These are phyloP conservation scores for Wasmannia auropunctata DNA, from an alignment of 1,140 invertebrate genomes.

Conservation along the genomic window DNA sequence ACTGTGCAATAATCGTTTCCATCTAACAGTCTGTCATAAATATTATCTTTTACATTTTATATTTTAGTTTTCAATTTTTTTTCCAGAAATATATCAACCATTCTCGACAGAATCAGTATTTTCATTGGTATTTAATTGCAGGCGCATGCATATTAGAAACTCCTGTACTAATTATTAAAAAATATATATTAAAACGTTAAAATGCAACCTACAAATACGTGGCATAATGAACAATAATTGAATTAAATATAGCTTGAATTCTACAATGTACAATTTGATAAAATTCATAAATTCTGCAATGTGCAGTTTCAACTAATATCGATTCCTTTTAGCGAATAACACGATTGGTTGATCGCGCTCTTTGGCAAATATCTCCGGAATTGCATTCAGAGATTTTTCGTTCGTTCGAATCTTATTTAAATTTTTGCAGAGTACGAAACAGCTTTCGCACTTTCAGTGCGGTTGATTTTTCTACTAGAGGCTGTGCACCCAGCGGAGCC, in stretches of 20 bases:
- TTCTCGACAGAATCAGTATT: background rate
- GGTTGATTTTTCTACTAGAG: conserved; percentile 66
- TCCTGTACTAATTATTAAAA: background rate
- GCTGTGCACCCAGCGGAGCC: conserved; percentile 17
- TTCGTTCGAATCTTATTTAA: conserved; percentile 65
- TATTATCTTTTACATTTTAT: conserved; percentile 31
- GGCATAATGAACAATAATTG: background rate
- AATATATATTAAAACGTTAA: background rate
- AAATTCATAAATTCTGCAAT: conserved; percentile 2
- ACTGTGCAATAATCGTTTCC: conserved; percentile 31
- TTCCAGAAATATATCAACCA: conserved; percentile 10
- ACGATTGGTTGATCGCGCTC: conserved; percentile 13
- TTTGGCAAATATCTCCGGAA: conserved; percentile 25
- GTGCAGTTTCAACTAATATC: background rate
- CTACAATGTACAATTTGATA: background rate
- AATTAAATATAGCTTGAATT: background rate
- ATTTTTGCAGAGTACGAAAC: conserved; percentile 63
- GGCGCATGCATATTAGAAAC: background rate
- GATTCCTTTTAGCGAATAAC: conserved; percentile 11
- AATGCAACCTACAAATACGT: background rate
- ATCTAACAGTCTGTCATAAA: conserved; percentile 29
- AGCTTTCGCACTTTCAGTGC: conserved; percentile 39
- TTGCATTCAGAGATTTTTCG: conserved; percentile 24
- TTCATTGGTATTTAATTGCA: background rate
- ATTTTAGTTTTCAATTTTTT: conserved; percentile 20